These are phyloP conservation scores for Tetraneura akinire DNA, from an alignment of 1,140 invertebrate species.

Conservation along the genomic window DNA sequence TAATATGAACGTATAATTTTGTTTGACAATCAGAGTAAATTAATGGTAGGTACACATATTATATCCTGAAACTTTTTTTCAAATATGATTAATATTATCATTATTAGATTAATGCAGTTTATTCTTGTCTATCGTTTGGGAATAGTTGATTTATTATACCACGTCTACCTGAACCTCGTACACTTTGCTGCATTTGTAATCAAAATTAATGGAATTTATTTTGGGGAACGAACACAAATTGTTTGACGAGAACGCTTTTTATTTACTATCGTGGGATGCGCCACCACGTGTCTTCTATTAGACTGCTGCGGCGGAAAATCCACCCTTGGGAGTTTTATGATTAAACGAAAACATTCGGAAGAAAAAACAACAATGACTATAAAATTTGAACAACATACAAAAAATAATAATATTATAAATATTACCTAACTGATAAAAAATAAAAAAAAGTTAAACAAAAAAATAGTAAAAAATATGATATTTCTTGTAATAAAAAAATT, in stretches of 20 bases:
- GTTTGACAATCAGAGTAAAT: too few relatives aligned
- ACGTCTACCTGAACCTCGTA: slow-evolving; percentile 31
- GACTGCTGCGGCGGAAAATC: slow-evolving; percentile 14
- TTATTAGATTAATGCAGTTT: slow-evolving; percentile 12
- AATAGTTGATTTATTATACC: slow-evolving; percentile 36
- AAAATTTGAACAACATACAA: slow-evolving; percentile 36
- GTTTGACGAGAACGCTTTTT: slow-evolving; percentile 33
- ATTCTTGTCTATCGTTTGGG: slow-evolving; percentile 22
- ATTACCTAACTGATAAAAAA: too few relatives aligned
- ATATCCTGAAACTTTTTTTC: neutral
- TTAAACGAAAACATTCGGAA: slow-evolving; percentile 43
- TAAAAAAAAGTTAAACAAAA: too few relatives aligned
- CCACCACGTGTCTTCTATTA: slow-evolving; percentile 44
- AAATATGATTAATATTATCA: slow-evolving; percentile 29
- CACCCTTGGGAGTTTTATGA: slow-evolving; percentile 46
- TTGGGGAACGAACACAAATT: slow-evolving; percentile 30
- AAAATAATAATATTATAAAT: too few relatives aligned
- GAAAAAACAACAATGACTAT: slow-evolving; percentile 29
- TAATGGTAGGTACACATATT: neutral
- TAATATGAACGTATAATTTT: too few relatives aligned
- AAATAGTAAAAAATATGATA: too few relatives aligned
- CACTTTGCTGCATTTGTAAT: slow-evolving; percentile 29
- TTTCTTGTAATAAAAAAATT: too few relatives aligned
- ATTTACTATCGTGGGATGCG: slow-evolving; percentile 44
- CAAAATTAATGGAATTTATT: slow-evolving; percentile 52